Base-by-base conservation (phyloP, 1,140 invertebrate species). In the Tyrophagus putrescentiae region DNA sequence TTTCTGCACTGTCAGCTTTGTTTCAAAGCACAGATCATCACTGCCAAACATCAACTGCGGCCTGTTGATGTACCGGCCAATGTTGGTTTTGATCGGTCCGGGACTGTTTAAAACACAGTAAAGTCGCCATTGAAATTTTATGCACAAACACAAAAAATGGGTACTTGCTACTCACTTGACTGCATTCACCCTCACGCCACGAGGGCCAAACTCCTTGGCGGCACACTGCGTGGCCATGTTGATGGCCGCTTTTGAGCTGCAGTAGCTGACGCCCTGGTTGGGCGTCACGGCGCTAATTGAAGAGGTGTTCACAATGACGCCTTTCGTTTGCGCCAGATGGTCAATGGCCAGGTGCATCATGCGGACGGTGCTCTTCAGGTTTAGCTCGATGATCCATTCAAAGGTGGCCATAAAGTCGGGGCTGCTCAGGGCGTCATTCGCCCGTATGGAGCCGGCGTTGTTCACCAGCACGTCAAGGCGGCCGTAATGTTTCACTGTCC, bases 231-330 rank as follows among this genome's bases (percentile, higher is more conserved):
- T 72, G 42, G 72, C 67, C 25, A 68, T 65, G 61, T 71, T 70
- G 11, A 71, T 27, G 13, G 71, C 70, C 2, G 71, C 70, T 62
- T 71, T 73, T 1, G 67, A 64, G 62, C 68, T 69, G 57, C 67
- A 67, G 62, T 73, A 71, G 29, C 66, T 66, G 21, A 18, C 21
- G 9, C 11, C 21, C 9, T 54, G 21, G 6, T 32, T 54, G 6
- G 27, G 6, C 69, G 68, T 72, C 6, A 87, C 74, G 25, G 87
- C 87, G 68, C 79, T 82, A 0, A 92, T 83, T 70, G 87, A 92
- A 2, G 87, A 92, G 0, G 93, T 82, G 70, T 92, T 93, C 0
- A 94, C 84, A 65, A 91, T 82, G 63, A 80, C 84, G 27, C 87
- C 87, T 71, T 87, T 84, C 0, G 81, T 80, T 70, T 82, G 77